Conservation (phyloP, 2,797 vertebrate species). For the Buphagus erythrorhynchus region DNA sequence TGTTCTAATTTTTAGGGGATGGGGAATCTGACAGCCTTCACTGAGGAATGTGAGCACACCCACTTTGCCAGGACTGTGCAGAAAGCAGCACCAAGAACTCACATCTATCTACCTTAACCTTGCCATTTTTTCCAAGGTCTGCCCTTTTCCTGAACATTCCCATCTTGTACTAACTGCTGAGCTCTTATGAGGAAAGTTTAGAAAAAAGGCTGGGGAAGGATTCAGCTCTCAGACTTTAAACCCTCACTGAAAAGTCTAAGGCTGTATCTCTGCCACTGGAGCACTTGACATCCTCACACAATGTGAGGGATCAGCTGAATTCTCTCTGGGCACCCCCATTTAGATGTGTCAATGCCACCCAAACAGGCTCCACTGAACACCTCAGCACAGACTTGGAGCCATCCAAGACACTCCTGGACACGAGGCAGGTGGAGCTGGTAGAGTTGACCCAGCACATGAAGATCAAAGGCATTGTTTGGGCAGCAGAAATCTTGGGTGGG, state of each 20-base stretch:
- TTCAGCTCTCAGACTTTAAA: not conserved
- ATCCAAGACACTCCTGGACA: not conserved
- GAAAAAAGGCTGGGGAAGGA: not conserved
- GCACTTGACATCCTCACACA: not conserved
- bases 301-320: not conserved
- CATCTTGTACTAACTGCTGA: not conserved
- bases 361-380: not conserved
- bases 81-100: not conserved
- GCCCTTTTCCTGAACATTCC: not conserved
- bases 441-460: not conserved
- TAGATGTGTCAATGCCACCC: not conserved
- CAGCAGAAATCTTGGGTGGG: not conserved
- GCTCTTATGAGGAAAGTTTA: not conserved
- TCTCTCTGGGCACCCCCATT: not conserved
- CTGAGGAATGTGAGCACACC: not conserved
- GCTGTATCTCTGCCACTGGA: not conserved
- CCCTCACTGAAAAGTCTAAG: not conserved
- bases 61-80: not conserved
- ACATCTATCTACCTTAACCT: not conserved
- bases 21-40: not conserved
- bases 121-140: not conserved
- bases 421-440: fast-evolving
- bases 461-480: not conserved
- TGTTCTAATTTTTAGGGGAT: not conserved
- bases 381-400: not conserved